Percentiles rank a stretch among this genome's conserved stretches.
Conservation (phyloP, 2,888 invertebrate species). For the Zaprionus bogoriensis region DNA sequence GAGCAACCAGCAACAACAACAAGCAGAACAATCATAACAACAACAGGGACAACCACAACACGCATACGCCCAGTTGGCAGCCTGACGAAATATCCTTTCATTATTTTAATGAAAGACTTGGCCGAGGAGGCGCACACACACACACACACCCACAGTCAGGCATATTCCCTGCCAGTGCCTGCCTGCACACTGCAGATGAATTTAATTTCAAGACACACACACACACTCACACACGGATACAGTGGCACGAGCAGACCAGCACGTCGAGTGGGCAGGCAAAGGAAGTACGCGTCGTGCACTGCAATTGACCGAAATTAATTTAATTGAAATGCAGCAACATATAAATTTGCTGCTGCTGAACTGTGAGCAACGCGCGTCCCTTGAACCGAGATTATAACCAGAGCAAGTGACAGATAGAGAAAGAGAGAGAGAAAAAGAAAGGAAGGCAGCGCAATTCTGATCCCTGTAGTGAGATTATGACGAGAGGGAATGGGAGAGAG, state of each 20-base stretch:
- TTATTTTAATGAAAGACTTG: slow-evolving; percentile 66
- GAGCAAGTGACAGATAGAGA: no score
- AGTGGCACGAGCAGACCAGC: neutral
- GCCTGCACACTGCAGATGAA: slow-evolving; percentile 37
- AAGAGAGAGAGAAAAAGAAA: no score
- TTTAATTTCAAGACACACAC: slow-evolving; percentile 24
- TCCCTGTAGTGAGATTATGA: no score
- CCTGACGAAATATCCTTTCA: slow-evolving; percentile 54
- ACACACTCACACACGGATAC: no score
- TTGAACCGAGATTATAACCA: neutral
- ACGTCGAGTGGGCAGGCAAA: neutral
- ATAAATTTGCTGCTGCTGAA: neutral
- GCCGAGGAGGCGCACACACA: neutral
- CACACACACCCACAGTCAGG: slow-evolving; percentile 22
- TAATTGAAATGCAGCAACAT: slow-evolving; percentile 11
- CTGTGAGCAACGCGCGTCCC: neutral
- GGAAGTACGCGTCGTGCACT: neutral
- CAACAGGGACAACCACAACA: neutral
- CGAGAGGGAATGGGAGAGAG: no score
- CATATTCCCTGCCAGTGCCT: slow-evolving; percentile 4
- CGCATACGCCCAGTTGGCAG: slow-evolving; percentile 20
- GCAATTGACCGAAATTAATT: slow-evolving; percentile 31
- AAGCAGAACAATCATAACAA: neutral
- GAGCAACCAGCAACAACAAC: neutral
- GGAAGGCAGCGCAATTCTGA: no score